Evolutionary conservation across 2,113 vertebrate genomes (phyloP), one percentile per base, ranked within the genome.

Genomic region (Apodemus speciosus): DNA sequence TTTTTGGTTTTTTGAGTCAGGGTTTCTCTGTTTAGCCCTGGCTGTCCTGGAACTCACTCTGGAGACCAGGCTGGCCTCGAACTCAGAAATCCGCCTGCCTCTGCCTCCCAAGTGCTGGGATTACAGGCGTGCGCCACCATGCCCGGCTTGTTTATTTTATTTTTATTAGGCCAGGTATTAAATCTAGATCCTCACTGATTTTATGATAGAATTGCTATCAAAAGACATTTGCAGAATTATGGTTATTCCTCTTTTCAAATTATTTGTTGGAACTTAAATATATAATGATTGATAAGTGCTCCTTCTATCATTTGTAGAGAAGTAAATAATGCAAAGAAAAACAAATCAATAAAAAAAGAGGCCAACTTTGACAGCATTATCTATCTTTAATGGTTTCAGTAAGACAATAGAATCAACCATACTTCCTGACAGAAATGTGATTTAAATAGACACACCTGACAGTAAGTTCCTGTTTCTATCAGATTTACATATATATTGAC

Each of bases 321-420:
- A 90, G 76, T 75, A 94, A 88, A 85, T 85, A n/a, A 58, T 85
- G 9, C n/a, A 75, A 93, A 88, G 21, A 38, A 6, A 69, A 93
- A 81, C 51, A 76, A 76, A 53, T 16, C 20, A 49, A 68, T 25
- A n/a, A 21, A 51, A 69, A 51, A 49, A 68, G 30, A 35, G 60
- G 18, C 60, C 27, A 23, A 15, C 4, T 66, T 21, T 46, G 60
- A 21, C 16, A 35, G 40, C 10, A 49, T 32, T 10, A 21, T 6
- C 30, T 49, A 23, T 49, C 10, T 35, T 43, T 66, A 49, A 49
- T n/a, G 6, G 2, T 27, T 64, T 66, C 30, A 51, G 5, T 14
- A 32, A 35, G 10, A 85, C 30, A 66, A 46, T 23, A 46, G 27
- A 66, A 43, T 66, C 40, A 46, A 66, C 16, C 27, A n/a, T 49